phyloP scores from a whole-genome alignment of 2,888 invertebrate genomes.

The Patella ulyssiponensis region DNA sequence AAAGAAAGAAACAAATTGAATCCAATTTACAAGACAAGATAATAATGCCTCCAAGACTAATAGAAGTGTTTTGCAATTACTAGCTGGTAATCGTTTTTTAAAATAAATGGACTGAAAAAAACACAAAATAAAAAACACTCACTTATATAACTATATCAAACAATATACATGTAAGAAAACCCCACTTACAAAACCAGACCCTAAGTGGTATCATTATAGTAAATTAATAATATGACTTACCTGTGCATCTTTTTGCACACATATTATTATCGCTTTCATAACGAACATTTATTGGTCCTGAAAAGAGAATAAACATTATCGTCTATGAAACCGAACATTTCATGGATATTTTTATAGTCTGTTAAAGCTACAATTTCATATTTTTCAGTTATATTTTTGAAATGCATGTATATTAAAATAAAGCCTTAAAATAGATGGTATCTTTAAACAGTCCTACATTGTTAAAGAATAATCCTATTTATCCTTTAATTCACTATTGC shows the following conservation, averaged over 20 bases:
- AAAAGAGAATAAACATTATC: neutral
- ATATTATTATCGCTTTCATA: slow-evolving; percentile 1
- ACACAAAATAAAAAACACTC: no score
- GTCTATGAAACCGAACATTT: no score
- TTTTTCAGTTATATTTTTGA: no score
- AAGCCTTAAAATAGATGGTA: no score
- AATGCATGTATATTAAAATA: no score
- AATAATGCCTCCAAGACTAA: neutral
- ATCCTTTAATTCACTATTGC: no score
- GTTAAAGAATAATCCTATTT: no score
- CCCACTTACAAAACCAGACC: neutral
- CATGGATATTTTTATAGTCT: no score
- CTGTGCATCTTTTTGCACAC: slow-evolving; percentile 33
- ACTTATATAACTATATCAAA: no score
- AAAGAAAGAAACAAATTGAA: neutral
- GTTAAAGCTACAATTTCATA: no score
- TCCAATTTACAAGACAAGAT: neutral
- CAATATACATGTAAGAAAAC: no score
- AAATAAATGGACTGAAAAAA: neutral
- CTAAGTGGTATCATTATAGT: neutral
- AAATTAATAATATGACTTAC: slow-evolving; percentile 15
- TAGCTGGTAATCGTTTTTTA: neutral
- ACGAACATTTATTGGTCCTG: slow-evolving; percentile 23
- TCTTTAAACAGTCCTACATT: no score
- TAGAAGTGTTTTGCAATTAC: neutral